These are phyloP conservation scores for Dipodomys merriami DNA, from an alignment of 2,113 vertebrate species.

Conservation along the genomic window DNA sequence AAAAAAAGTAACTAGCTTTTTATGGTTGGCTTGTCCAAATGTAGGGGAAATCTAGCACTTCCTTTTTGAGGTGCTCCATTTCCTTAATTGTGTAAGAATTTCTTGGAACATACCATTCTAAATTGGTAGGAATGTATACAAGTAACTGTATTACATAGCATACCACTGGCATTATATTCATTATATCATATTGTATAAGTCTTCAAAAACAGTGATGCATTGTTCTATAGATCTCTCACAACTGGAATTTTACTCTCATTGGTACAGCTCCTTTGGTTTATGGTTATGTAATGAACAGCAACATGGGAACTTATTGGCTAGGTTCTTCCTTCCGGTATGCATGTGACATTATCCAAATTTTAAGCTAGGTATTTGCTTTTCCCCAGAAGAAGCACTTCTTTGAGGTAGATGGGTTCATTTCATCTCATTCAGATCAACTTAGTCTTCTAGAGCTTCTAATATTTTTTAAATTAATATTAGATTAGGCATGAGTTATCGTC, in stretches of 20 bases:
- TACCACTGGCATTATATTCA: not conserved
- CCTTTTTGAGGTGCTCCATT: not conserved
- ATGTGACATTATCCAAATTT: not conserved
- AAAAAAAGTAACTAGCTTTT: not conserved
- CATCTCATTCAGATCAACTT: not conserved
- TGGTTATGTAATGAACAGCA: not conserved
- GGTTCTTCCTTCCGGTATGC: not conserved
- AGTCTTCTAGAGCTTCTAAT: not conserved
- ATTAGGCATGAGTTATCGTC: not conserved
- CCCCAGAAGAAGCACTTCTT: not conserved
- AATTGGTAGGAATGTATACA: not conserved
- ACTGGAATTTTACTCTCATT: not conserved
- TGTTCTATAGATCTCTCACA: not conserved
- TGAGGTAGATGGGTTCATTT: not conserved
- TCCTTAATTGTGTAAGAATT: not conserved
- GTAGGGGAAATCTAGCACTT: not conserved
- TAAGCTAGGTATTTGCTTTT: not conserved
- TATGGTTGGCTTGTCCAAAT: not conserved
- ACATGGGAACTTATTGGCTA: not conserved
- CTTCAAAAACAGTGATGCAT: not conserved
- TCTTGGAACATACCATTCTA: not conserved
- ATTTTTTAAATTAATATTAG: constrained; percentile 5
- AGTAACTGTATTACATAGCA: not conserved
- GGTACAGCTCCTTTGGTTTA: not conserved
- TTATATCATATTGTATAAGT: not conserved